These are phyloP conservation scores for Denticeps clupeoides DNA, from an alignment of 2,797 vertebrate genomes.

Conservation along the genomic window DNA sequence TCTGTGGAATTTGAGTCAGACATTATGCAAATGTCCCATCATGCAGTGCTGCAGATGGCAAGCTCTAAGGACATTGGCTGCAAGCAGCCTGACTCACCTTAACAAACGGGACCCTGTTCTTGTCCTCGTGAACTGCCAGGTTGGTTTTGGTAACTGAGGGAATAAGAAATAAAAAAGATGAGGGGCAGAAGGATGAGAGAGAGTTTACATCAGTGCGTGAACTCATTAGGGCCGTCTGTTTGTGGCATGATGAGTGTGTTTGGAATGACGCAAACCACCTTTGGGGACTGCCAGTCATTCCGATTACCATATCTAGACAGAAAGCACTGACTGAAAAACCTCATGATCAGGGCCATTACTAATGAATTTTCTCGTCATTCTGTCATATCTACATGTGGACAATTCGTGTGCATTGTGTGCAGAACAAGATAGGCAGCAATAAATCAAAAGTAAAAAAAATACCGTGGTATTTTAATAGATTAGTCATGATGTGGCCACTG, in stretches of 20 bases:
- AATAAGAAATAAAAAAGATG: background rate
- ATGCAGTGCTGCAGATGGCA: background rate
- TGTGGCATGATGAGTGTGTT: background rate
- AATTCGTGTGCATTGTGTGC: too few species aligned
- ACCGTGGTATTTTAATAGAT: too few species aligned
- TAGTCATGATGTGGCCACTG: too few species aligned
- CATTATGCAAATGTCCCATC: background rate
- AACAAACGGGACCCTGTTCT: slow-evolving; percentile 86
- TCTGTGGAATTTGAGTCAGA: background rate
- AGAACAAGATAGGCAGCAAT: too few species aligned
- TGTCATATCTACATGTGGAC: too few species aligned
- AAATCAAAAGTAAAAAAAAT: too few species aligned
- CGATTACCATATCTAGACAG: background rate
- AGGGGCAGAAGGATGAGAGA: background rate
- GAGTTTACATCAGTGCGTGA: background rate
- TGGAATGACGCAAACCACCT: background rate
- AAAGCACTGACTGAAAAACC: background rate
- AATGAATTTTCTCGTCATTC: too few species aligned
- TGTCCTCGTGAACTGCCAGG: slow-evolving; percentile 88
- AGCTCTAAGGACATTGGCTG: background rate
- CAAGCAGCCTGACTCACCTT: slow-evolving; percentile 69
- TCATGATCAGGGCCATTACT: background rate
- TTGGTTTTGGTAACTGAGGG: slow-evolving; percentile 84
- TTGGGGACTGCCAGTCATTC: background rate
- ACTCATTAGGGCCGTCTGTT: background rate